Percentiles rank a stretch among this genome's conserved stretches.
These are phyloP conservation scores for Bellardia pandia DNA, from an alignment of 2,888 invertebrate genomes.

Conservation along the genomic window DNA sequence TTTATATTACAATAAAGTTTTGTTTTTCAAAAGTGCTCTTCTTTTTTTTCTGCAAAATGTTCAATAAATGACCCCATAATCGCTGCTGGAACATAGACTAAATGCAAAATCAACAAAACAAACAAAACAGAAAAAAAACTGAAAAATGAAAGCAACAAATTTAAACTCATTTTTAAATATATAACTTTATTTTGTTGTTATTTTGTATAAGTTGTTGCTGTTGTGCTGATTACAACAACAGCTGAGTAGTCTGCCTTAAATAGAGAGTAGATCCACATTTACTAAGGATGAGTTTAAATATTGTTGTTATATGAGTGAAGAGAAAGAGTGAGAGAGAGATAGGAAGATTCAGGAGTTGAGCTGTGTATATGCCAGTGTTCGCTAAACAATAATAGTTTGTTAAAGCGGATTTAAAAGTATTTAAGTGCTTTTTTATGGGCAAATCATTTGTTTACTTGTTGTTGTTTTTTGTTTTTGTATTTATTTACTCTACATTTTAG, in stretches of 20 bases:
- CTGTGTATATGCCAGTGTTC: constrained; percentile 22
- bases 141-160: neutral
- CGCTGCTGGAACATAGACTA: constrained; percentile 26
- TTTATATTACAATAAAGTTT: constrained; percentile 32
- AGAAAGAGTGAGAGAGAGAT: neutral
- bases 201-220: neutral
- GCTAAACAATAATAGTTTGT: constrained; percentile 67
- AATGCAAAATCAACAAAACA: neutral
- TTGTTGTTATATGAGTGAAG: neutral
- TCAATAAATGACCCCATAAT: constrained; percentile 63
- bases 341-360: too few relatives aligned
- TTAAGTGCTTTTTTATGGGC: constrained; percentile 61
- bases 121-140: neutral
- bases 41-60: constrained; percentile 26
- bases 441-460: constrained; percentile 48
- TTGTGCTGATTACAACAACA: neutral
- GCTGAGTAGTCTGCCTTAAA: neutral
- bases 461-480: neutral
- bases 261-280: neutral
- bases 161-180: constrained; percentile 34
- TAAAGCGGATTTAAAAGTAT: constrained; percentile 69
- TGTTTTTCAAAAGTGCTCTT: neutral
- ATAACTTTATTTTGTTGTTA: constrained; percentile 6
- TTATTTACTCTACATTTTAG: constrained; percentile 20
- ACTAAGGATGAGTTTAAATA: neutral